These are phyloP conservation scores for Notiomystis cincta DNA, from an alignment of 2,113 vertebrate species.

Conservation along the genomic window DNA sequence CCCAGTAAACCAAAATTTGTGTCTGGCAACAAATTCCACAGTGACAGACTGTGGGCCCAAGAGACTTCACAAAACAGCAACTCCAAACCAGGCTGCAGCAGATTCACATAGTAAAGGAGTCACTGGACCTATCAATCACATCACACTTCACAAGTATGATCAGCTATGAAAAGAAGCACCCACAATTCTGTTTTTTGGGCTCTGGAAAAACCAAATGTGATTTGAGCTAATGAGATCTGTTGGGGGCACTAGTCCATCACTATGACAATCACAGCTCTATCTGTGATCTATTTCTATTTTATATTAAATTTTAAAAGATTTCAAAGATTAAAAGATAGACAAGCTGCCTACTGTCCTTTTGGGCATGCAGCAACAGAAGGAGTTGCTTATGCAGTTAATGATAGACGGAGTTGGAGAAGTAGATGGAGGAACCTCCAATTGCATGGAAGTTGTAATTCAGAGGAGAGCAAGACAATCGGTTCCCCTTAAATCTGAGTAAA, in stretches of 20 bases:
- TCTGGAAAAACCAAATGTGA: not conserved
- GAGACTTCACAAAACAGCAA: not conserved
- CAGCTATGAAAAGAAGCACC: not conserved
- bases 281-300: not conserved
- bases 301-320: not conserved
- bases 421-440: not conserved
- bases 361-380: not conserved
- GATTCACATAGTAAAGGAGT: not conserved
- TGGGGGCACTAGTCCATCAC: not conserved
- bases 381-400: rapidly evolving
- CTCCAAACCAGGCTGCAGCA: not conserved
- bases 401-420: not conserved
- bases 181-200: rapidly evolving
- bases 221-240: not conserved
- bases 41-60: not conserved
- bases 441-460: not conserved
- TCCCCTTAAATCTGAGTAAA: not conserved
- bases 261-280: not conserved
- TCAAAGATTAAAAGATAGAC: not conserved
- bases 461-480: not conserved
- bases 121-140: not conserved
- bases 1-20: not conserved
- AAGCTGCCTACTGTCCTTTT: not conserved
- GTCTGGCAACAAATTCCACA: not conserved
- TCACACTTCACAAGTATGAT: not conserved